These are phyloP conservation scores for Bombus breviceps DNA, from an alignment of 1,140 invertebrate genomes.

Conservation along the genomic window DNA sequence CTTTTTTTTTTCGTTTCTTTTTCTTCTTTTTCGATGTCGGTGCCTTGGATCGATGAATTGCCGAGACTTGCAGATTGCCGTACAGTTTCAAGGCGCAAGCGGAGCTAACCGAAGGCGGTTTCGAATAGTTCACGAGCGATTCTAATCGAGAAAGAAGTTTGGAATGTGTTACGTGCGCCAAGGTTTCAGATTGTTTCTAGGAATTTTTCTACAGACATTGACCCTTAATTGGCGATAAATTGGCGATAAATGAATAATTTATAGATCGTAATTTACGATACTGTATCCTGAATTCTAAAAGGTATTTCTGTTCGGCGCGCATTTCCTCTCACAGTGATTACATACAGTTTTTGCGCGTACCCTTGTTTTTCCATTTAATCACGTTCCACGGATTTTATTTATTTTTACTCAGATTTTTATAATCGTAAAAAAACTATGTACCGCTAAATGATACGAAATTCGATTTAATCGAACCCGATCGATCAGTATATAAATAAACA, in stretches of 20 bases:
- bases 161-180: not conserved
- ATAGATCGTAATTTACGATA: not conserved
- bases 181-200: not conserved
- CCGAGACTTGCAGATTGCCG: not conserved
- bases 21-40: not conserved
- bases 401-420: no score
- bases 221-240: not conserved
- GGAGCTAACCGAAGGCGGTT: not conserved
- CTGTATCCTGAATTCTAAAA: not conserved
- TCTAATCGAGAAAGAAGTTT: not conserved
- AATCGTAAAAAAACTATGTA: no score
- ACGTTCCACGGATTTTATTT: no score
- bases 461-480: no score
- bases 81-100: no score
- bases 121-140: not conserved
- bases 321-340: no score
- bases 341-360: no score
- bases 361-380: no score
- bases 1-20: not conserved
- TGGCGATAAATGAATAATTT: not conserved
- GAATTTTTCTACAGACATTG: not conserved
- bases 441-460: no score
- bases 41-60: not conserved
- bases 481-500: no score
- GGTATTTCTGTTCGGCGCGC: not conserved